A percentile compares a stretch with the other conserved stretches of the same genome.
Evolutionary conservation across 2,888 invertebrate genomes (phyloP).

Genomic region (Phaedon cochleariae): DNA sequence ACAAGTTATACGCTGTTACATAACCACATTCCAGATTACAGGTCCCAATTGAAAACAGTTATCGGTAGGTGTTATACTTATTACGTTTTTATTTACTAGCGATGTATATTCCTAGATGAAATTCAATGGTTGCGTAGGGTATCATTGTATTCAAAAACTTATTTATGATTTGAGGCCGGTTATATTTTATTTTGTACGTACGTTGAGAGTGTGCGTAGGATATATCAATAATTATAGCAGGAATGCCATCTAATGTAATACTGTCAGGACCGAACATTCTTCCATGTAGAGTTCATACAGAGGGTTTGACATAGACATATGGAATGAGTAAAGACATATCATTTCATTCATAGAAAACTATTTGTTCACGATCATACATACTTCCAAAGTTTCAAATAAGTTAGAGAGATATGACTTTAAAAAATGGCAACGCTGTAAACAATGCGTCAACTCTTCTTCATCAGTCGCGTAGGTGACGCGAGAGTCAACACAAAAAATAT

Average conservation of each 20-base stretch:
- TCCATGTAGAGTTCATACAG: too few relatives aligned
- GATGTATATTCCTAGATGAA: not conserved
- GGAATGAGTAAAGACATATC: too few relatives aligned
- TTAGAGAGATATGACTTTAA: too few relatives aligned
- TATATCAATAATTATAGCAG: not conserved
- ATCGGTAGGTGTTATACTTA: constrained; percentile 1
- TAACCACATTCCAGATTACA: not conserved
- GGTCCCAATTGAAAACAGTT: not conserved
- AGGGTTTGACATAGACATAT: too few relatives aligned
- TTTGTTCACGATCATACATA: too few relatives aligned
- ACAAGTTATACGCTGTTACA: too few relatives aligned
- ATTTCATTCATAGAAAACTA: too few relatives aligned
- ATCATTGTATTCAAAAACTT: not conserved
- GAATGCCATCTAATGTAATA: not conserved
- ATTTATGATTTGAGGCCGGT: not conserved
- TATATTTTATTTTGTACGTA: not conserved
- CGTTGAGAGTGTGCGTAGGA: not conserved
- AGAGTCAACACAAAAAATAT: too few relatives aligned
- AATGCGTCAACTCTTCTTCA: too few relatives aligned
- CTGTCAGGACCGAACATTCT: not conserved
- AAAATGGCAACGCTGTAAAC: too few relatives aligned
- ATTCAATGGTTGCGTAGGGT: constrained; percentile 1
- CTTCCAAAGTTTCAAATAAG: too few relatives aligned
- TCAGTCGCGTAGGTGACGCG: too few relatives aligned
- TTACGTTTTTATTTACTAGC: not conserved